A percentile compares a stretch with the other conserved stretches of the same genome.
Evolutionary conservation across 2,797 vertebrate species (phyloP).

Genomic region (Botia kubotai): DNA sequence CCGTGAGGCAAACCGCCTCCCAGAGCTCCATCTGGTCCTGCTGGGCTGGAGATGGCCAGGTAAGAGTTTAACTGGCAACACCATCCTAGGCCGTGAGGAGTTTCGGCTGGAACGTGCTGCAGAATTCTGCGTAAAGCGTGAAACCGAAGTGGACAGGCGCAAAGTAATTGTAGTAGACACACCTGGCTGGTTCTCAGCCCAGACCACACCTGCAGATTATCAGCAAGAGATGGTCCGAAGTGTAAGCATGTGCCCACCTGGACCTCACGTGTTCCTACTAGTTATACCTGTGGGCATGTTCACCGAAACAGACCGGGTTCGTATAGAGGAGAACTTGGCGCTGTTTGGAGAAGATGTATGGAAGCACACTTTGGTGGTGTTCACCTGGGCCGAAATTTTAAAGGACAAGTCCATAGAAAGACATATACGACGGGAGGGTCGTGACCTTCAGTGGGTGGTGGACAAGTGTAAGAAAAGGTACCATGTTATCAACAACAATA

Average conservation of each 20-base stretch:
- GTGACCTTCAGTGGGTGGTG: slow-evolving; percentile 78
- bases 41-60: slow-evolving; percentile 86
- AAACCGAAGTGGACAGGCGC: slow-evolving; percentile 65
- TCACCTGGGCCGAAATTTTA: slow-evolving; percentile 80
- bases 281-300: slow-evolving; percentile 82
- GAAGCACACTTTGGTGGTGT: slow-evolving; percentile 80
- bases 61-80: slow-evolving; percentile 86
- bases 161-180: slow-evolving; percentile 81
- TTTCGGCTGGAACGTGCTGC: slow-evolving; percentile 77
- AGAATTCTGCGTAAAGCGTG: slow-evolving; percentile 74
- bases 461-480: slow-evolving; percentile 79
- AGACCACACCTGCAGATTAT: slow-evolving; percentile 70
- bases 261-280: slow-evolving; percentile 81
- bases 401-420: slow-evolving; percentile 77
- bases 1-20: slow-evolving; percentile 59
- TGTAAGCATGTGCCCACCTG: slow-evolving; percentile 73
- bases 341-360: slow-evolving; percentile 78
- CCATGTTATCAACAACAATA: slow-evolving; percentile 79
- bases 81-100: slow-evolving; percentile 78
- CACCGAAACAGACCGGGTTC: slow-evolving; percentile 74
- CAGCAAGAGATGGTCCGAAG: slow-evolving; percentile 76
- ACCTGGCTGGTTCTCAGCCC: slow-evolving; percentile 81
- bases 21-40: slow-evolving; percentile 79
- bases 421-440: slow-evolving; percentile 80
- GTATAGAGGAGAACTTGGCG: slow-evolving; percentile 78